These are phyloP conservation scores for Oryzias curvinotus DNA, from an alignment of 2,113 vertebrate genomes.

Conservation along the genomic window DNA sequence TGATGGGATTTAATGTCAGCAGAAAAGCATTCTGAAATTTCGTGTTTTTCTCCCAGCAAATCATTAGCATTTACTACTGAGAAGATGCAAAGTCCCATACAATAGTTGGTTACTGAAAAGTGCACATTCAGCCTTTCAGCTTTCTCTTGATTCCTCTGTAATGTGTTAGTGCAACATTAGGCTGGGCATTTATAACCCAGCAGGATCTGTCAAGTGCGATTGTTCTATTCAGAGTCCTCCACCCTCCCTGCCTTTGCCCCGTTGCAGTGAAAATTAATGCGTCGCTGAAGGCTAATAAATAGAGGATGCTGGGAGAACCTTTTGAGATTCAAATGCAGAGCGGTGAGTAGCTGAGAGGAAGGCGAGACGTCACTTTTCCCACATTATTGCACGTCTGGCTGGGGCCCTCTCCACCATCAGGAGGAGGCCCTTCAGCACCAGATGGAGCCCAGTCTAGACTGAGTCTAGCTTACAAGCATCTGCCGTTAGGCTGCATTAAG, in stretches of 20 bases:
- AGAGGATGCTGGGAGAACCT: constrained; percentile 65
- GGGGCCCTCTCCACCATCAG: constrained; percentile 65
- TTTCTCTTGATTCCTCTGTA: constrained; percentile 1
- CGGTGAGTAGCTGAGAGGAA: constrained; percentile 67
- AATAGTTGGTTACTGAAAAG: not conserved
- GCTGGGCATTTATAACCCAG: constrained; percentile 20
- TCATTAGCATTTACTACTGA: too few relatives aligned
- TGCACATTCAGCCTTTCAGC: too few relatives aligned
- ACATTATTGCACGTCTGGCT: constrained; percentile 83
- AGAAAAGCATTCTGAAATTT: not conserved
- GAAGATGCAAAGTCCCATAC: not conserved
- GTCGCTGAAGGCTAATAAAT: constrained; percentile 72
- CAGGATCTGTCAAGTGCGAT: constrained; percentile 10
- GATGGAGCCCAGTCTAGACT: constrained; percentile 79
- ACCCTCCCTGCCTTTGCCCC: constrained; percentile 29
- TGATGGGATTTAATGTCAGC: constrained; percentile 2
- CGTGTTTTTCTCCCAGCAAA: too few relatives aligned
- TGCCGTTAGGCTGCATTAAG: constrained; percentile 66
- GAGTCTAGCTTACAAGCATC: constrained; percentile 71
- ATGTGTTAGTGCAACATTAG: constrained; percentile 9
- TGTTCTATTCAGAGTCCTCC: constrained; percentile 11
- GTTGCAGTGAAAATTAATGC: constrained; percentile 61
- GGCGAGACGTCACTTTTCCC: constrained; percentile 74
- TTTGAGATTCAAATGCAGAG: constrained; percentile 78
- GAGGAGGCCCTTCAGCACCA: constrained; percentile 75